phyloP scores from a whole-genome alignment of 2,888 invertebrate species.

The Toxonevra muliebris region DNA sequence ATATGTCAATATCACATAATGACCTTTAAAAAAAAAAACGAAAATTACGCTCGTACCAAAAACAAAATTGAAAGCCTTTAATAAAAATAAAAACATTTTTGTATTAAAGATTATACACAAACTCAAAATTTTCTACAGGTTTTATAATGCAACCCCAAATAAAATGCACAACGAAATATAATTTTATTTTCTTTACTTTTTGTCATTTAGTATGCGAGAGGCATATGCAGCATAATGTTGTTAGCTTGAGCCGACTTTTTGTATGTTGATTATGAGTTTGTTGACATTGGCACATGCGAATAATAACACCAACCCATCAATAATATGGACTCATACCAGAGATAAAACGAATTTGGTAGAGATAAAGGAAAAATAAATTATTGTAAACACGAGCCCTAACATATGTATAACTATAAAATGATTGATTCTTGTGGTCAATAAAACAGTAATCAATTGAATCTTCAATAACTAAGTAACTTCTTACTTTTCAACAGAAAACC shows the following conservation, averaged over 20 bases:
- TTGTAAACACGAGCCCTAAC: not conserved
- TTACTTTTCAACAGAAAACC: not conserved
- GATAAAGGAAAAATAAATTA: no score
- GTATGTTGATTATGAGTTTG: not conserved
- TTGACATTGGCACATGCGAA: conserved; percentile 28
- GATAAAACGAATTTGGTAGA: no score
- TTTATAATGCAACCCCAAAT: conserved; percentile 16
- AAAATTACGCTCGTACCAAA: no score
- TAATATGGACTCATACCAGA: conserved; percentile 19
- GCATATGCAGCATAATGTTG: not conserved
- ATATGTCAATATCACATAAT: no score
- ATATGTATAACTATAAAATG: conserved; percentile 1
- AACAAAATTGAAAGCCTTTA: not conserved
- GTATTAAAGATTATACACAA: not conserved
- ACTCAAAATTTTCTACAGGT: conserved; percentile 10
- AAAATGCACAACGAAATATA: not conserved
- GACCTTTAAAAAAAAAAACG: no score
- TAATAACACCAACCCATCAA: no score
- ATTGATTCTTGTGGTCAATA: not conserved
- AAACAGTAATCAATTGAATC: conserved; percentile 5
- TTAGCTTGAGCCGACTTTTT: not conserved
- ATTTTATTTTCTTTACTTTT: not conserved
- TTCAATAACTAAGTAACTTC: conserved; percentile 16
- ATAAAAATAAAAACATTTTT: not conserved
- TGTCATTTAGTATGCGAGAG: not conserved